Evolutionary conservation across 2,113 vertebrate genomes (phyloP).

Genomic region (Rousettus leschenaultii): DNA sequence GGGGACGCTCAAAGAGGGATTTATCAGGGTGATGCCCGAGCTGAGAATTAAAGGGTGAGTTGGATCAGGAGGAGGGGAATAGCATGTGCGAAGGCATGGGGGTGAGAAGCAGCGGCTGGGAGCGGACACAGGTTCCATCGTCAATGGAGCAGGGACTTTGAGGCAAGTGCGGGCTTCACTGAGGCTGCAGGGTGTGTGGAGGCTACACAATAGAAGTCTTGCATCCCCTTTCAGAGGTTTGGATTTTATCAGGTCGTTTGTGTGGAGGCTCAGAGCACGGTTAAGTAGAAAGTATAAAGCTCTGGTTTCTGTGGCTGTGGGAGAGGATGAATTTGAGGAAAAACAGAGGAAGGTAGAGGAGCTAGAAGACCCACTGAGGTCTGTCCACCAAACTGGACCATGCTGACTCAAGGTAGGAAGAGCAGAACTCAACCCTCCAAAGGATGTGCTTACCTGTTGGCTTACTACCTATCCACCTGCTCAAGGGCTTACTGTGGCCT

Average conservation of each 20-base stretch:
- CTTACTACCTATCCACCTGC: rapidly evolving
- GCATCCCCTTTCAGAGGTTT: no score
- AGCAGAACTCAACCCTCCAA: not conserved
- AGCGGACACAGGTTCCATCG: not conserved
- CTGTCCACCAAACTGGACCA: not conserved
- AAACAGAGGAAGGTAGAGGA: not conserved
- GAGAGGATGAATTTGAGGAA: not conserved
- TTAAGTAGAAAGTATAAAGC: not conserved
- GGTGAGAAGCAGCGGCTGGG: not conserved
- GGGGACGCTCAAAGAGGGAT: not conserved
- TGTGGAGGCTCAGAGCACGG: not conserved
- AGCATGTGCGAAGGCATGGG: no score
- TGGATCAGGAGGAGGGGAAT: not conserved
- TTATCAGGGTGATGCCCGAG: no score
- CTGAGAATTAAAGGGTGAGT: no score
- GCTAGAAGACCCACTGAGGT: not conserved
- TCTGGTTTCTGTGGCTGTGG: not conserved
- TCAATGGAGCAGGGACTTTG: rapidly evolving
- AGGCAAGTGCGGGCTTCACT: not conserved
- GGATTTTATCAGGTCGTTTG: not conserved
- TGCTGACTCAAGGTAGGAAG: not conserved
- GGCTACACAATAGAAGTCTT: not conserved
- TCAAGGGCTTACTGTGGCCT: not conserved
- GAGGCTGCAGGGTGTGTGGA: not conserved
- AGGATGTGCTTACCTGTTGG: no score